phyloP scores from a whole-genome alignment of 2,113 vertebrate genomes.

The Limnothrissa miodon region DNA sequence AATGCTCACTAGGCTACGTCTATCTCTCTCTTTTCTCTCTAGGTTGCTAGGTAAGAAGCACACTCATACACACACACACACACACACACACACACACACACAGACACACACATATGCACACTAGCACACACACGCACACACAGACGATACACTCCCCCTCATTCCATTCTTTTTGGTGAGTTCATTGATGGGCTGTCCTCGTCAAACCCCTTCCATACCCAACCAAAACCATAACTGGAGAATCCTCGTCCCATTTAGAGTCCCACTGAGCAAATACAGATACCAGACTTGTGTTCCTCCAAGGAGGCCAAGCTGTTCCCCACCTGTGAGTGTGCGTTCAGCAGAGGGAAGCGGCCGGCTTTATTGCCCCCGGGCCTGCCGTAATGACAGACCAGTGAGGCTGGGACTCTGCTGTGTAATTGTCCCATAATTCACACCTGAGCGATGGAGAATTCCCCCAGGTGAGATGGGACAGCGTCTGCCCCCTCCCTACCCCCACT shows the following conservation, averaged over 20 bases:
- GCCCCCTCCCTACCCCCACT: background rate
- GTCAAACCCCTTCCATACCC: constrained; percentile 13
- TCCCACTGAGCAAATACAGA: constrained; percentile 42
- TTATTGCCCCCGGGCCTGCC: constrained; percentile 41
- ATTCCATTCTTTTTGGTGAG: constrained; percentile 11
- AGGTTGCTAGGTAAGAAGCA: too few species aligned
- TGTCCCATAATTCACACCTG: constrained; percentile 55
- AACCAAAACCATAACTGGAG: constrained; percentile 47
- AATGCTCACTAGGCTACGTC: background rate
- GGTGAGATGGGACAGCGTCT: constrained; percentile 39
- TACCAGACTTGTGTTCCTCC: constrained; percentile 22
- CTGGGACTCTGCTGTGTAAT: constrained; percentile 45
- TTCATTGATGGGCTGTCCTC: constrained; percentile 42
- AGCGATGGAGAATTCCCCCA: constrained; percentile 54
- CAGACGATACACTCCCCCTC: background rate
- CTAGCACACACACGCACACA: background rate
- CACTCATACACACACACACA: background rate
- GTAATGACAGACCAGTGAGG: constrained; percentile 53
- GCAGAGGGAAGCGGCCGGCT: constrained; percentile 35
- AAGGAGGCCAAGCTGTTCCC: constrained; percentile 43
- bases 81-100: background rate
- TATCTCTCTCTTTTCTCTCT: background rate
- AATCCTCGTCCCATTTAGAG: constrained; percentile 36
- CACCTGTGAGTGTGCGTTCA: constrained; percentile 39
- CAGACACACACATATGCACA: too few species aligned